Base-by-base conservation (phyloP, 2,113 vertebrate genomes). In the Pseudonaja textilis region DNA sequence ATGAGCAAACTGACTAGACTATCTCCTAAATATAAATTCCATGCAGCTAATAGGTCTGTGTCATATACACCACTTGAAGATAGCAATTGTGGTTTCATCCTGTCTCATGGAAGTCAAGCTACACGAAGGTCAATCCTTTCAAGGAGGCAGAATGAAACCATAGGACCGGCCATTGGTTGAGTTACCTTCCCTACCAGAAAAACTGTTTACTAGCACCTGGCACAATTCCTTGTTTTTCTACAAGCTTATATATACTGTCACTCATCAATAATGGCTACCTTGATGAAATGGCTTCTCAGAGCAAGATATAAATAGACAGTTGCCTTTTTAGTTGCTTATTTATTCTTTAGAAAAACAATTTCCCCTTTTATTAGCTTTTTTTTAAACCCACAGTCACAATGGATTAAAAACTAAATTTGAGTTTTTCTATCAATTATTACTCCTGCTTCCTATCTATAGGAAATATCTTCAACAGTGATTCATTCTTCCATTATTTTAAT, bases 381-480 rank as follows among this genome's bases (percentile, higher is more conserved):
- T 95, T 42, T 42, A 42, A 42, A 42, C 95, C 18, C 91, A 88
- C 92, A 94, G 91, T 96, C 94, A 92, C 91, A 64, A 91, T 91
- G 64, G 12, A 29, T n/a, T 29, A n/a, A 74, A 16, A 74, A 74
- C 16, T 25, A 12, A 34, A n/a, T n/a, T 26, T 34, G 47, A 87
- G 23, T 87, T 87, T 87, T 50, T 0, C 25, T 52, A 87, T 52
- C 47, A 16, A 16, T 52, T 87, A 50, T 52, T 26, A 52, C 4
- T 52, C 26, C 26, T 7, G 8, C 86, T 45, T 85, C 22, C 26
- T 5, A 26, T 87, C 47, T 86, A 45, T 26, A 26, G 45, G 42
- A 25, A 23, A 11, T 25, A 86, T 12, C 45, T 86, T 87, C 26
- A 87, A 25, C 1, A 52, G 3, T 12, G 9, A 87, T 12, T 14